Conservation (phyloP, 2,888 invertebrate species). For the Timandra comae region DNA sequence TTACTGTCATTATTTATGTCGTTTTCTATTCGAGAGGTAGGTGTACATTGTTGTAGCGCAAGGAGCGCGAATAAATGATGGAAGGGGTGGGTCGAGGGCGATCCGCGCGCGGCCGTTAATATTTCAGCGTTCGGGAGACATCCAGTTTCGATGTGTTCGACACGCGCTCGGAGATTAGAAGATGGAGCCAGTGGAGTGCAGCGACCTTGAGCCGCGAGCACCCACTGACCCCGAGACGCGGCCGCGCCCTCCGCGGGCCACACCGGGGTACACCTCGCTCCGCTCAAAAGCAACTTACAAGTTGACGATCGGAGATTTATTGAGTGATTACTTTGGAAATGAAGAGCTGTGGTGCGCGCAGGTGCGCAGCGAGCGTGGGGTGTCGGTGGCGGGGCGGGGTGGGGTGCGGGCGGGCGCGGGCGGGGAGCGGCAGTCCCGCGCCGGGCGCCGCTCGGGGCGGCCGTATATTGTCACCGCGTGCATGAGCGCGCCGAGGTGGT, state of each 20-base stretch:
- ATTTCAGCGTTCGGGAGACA: constrained; percentile 4
- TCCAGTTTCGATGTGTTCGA: constrained; percentile 3
- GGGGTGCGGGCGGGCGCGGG: constrained; percentile 26
- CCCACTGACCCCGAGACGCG: constrained; percentile 10
- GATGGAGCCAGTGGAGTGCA: constrained; percentile 11
- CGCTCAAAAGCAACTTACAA: constrained; percentile 12
- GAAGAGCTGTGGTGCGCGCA: constrained; percentile 36
- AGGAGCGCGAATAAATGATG: background rate
- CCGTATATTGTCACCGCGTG: constrained; percentile 47
- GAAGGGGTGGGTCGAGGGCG: background rate
- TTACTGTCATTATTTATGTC: background rate
- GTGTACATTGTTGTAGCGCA: background rate
- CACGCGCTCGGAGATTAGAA: constrained; percentile 5
- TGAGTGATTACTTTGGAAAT: constrained; percentile 27
- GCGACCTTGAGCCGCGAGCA: constrained; percentile 3
- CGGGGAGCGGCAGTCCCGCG: constrained; percentile 58
- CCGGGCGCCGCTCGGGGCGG: constrained; percentile 67
- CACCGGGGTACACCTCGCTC: constrained; percentile 13
- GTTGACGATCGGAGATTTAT: constrained; percentile 20
- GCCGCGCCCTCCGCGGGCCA: constrained; percentile 13
- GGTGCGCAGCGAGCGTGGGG: constrained; percentile 48
- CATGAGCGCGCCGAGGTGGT: constrained; percentile 71
- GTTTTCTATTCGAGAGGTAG: constrained; percentile 2
- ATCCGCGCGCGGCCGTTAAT: constrained; percentile 2
- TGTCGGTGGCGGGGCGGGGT: constrained; percentile 32